Evolutionary conservation across 2,113 vertebrate species (phyloP).

Genomic region (Tachysurus vachellii): DNA sequence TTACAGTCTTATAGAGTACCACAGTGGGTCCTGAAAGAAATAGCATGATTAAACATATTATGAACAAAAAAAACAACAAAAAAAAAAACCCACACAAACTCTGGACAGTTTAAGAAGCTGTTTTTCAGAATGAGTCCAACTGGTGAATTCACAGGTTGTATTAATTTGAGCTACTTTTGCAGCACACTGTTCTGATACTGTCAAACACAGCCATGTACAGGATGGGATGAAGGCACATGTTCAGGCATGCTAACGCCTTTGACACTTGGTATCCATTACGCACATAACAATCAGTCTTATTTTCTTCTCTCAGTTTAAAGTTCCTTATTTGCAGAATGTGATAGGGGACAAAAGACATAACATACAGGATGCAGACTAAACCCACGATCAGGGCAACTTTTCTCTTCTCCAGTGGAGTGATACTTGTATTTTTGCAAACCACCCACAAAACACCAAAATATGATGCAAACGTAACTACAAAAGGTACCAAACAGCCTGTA

Average conservation of each 20-base stretch:
- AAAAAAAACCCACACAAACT: too few species aligned
- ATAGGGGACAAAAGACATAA: slow-evolving; percentile 81
- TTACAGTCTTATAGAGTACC: too few species aligned
- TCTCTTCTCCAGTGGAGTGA: slow-evolving; percentile 66
- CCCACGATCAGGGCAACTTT: slow-evolving; percentile 70
- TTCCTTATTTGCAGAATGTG: slow-evolving; percentile 66
- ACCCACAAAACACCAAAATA: slow-evolving; percentile 67
- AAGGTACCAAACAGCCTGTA: slow-evolving; percentile 75
- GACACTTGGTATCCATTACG: slow-evolving; percentile 69
- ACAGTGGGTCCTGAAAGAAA: too few species aligned
- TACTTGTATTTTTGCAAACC: slow-evolving; percentile 65
- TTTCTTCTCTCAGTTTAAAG: slow-evolving; percentile 8
- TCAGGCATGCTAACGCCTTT: slow-evolving; percentile 74
- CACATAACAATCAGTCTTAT: accelerated
- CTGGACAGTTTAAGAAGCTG: too few species aligned
- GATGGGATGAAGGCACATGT: slow-evolving; percentile 82
- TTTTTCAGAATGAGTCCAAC: too few species aligned
- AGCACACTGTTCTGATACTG: slow-evolving; percentile 65
- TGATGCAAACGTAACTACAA: slow-evolving; percentile 73
- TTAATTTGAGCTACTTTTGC: slow-evolving; percentile 41
- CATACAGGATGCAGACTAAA: slow-evolving; percentile 69
- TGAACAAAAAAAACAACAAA: too few species aligned
- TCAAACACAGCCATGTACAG: slow-evolving; percentile 77
- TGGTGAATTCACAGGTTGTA: too few species aligned
- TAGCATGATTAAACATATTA: too few species aligned